Evolutionary conservation across 2,113 vertebrate species (phyloP), one percentile per base, ranked within the genome.

Genomic region (Gnathonemus longibarbis): DNA sequence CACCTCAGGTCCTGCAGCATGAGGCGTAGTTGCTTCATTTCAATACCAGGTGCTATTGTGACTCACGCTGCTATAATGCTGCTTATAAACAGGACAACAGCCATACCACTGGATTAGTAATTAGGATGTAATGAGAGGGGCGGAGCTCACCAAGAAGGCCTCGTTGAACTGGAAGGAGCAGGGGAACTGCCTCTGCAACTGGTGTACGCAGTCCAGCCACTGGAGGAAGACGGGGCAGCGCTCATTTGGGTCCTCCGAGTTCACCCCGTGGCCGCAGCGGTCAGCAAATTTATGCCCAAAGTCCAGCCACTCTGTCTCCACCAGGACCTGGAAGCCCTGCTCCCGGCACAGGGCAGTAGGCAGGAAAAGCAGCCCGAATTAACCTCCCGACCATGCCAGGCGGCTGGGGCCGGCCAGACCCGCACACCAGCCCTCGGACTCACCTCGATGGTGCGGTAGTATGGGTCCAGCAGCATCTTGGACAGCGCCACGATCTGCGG

Each of bases 111-210:
- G 35, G 6, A 80, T 80, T 17, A 42, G 5, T 21, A 19, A 80
- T 80, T 42, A 84, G 39, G 21, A 13, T 1, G 19, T 84, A n/a
- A 24, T 10, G 9, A 10, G 45, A 7, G 45, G 42, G 83, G 35
- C 8, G 90, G 88, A 21, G 95, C 98, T 94, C 93, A 99, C 98
- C 96, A 99, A 96, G 94, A 99, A 99, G 95, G 98, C 97, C 96
- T 99, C 98, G 15, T 97, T 99, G 93, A 99, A 99, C 95, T 99
- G 97, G 91, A 99, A 99, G 91, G 98, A 99, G 95, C 98, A 99
- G 39, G 98, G 98, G 93, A 99, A 99, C 94, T 99, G 98, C 94
- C 98, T 97, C 95, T 99, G 98, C 93, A 99, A 96, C 95, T 99
- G 98, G 93, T 99, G 98, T 89, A 99, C 98, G 7, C 98, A 98